Evolutionary conservation across 2,888 invertebrate species (phyloP).

Genomic region (Microctonus aethiopoides): DNA sequence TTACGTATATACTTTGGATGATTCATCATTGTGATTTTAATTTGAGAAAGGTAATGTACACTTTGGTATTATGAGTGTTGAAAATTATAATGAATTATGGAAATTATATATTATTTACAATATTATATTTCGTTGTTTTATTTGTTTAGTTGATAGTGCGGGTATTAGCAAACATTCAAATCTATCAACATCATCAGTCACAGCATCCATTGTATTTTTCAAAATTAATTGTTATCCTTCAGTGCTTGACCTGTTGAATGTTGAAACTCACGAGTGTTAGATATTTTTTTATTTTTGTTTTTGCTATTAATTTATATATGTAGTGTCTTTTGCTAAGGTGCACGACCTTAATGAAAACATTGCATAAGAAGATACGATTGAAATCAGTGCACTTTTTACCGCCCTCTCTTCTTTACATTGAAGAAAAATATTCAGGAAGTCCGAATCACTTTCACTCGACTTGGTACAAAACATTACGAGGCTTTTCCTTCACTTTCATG

Average conservation of each 20-base stretch:
- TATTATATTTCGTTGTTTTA: not conserved
- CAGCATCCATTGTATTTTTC: slow-evolving; percentile 1
- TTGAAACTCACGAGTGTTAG: slow-evolving; percentile 31
- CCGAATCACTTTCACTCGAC: slow-evolving; percentile 58
- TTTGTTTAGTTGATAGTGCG: not conserved
- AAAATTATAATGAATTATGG: not conserved
- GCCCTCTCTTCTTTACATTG: slow-evolving; percentile 13
- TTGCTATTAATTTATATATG: slow-evolving; percentile 6
- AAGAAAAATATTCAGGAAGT: slow-evolving; percentile 49
- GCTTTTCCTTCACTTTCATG: slow-evolving; percentile 24
- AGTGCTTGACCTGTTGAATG: slow-evolving; percentile 36
- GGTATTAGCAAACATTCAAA: not conserved
- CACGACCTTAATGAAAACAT: slow-evolving; percentile 43
- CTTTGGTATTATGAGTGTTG: too few relatives aligned
- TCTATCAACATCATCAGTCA: not conserved
- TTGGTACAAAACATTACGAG: slow-evolving; percentile 9
- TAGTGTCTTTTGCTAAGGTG: slow-evolving; percentile 24
- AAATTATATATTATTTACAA: not conserved
- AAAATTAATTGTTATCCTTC: slow-evolving; percentile 13
- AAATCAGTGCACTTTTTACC: slow-evolving; percentile 26
- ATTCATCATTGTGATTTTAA: not conserved
- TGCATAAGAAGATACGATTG: slow-evolving; percentile 47
- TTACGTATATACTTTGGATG: too few relatives aligned
- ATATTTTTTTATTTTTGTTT: slow-evolving; percentile 16
- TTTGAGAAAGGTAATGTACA: too few relatives aligned